Base-by-base conservation (phyloP, 2,888 invertebrate species). In the Zygaena filipendulae region DNA sequence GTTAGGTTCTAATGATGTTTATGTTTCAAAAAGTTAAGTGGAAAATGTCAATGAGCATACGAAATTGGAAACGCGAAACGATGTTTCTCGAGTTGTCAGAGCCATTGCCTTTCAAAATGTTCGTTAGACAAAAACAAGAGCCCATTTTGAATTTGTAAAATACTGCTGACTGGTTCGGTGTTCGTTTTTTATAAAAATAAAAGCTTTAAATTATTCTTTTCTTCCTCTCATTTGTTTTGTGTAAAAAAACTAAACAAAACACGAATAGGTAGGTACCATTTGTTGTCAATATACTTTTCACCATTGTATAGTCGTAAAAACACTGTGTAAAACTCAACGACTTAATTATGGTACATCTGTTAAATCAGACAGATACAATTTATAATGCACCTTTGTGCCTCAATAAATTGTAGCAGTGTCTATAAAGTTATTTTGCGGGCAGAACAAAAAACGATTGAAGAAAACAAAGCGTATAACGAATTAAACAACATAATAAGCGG, bases 301-400 rank as follows among this genome's bases (percentile, higher is more conserved):
- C 49, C 52, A 54, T 49, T 50, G 57, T n/a, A 57, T 57, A 48
- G 50, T 49, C 50, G 59, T 60, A 64, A 66, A n/a, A 70, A 62
- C 56, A 52, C 47, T 59, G 51, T 56, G 49, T 51, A 42, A 53
- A 67, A 66, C 59, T 74, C 72, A 63, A 75, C 63, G 59, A 57
- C 68, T 67, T 77, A 79, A 79, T 79, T 68, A 64, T 62, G n/a
- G 42, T 67, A 77, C 77, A 77, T 77, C 63, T 77, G 75, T 79
- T 75, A 68, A 56, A 56, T 46, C 44, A 40, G 51, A 43, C 47
- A 40, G 49, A 59, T 63, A 60, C 70, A 59, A 70, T 75, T 77
- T 74, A 75, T 61, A 70, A 67, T 64, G 59, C 61, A 59, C 62
- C 67, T 62, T 62, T 63, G 57, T 57, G 45, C 45, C 40, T 54